These are phyloP conservation scores for Falco novaeseelandiae DNA, from an alignment of 2,797 vertebrate genomes.

Conservation along the genomic window DNA sequence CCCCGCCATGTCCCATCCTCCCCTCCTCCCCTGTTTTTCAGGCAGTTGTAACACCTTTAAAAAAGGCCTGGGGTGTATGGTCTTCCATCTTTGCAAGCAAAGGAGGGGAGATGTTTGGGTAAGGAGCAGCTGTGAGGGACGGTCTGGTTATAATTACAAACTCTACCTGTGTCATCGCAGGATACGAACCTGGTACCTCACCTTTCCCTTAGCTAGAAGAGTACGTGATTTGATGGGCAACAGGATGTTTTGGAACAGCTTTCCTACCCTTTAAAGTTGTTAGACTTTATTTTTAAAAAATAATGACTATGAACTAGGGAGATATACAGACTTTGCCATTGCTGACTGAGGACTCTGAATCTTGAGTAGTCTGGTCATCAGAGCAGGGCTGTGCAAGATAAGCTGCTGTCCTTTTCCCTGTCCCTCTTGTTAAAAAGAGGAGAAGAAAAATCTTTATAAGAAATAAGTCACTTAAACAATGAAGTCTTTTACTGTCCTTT, in stretches of 20 bases:
- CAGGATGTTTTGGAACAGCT: neutral
- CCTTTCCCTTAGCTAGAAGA: neutral
- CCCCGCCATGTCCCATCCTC: too few relatives aligned
- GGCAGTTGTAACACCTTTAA: neutral
- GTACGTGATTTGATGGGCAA: neutral
- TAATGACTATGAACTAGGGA: fast-evolving
- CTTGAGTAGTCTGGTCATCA: neutral
- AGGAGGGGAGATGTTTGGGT: neutral
- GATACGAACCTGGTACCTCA: neutral
- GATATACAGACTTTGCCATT: neutral
- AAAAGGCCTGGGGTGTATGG: neutral
- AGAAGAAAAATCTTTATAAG: neutral
- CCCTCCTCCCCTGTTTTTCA: neutral
- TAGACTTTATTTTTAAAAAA: neutral
- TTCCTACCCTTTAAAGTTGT: neutral
- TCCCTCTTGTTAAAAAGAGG: neutral
- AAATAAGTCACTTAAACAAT: neutral
- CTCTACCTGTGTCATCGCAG: neutral
- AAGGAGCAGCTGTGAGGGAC: neutral
- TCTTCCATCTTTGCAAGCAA: neutral
- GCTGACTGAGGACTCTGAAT: neutral
- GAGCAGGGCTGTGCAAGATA: neutral
- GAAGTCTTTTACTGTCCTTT: neutral
- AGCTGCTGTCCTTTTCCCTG: neutral
- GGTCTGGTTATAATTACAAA: neutral